A percentile compares a stretch with the other conserved stretches of the same genome.
Evolutionary conservation across 2,888 invertebrate species (phyloP).

Genomic region (Tipula confusa): DNA sequence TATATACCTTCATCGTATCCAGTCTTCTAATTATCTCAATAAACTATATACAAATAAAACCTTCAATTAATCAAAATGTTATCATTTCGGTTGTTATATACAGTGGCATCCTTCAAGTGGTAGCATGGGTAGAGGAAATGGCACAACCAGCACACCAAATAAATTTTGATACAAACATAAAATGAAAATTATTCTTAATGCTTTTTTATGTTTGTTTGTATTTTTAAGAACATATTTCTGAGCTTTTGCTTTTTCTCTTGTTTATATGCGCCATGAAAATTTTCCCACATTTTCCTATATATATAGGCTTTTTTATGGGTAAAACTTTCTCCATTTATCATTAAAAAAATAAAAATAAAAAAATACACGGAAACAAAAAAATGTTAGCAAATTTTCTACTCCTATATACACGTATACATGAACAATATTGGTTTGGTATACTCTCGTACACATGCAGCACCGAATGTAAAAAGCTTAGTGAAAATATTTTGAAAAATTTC

Average conservation of each 20-base stretch:
- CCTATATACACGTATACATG: background rate
- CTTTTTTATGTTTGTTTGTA: background rate
- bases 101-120: background rate
- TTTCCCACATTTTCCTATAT: background rate
- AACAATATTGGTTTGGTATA: too few species aligned
- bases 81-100: background rate
- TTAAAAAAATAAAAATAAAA: too few species aligned
- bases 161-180: background rate
- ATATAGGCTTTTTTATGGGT: background rate
- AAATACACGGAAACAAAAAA: background rate
- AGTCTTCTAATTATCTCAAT: constrained; percentile 20
- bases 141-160: background rate
- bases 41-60: constrained; percentile 13
- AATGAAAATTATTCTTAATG: background rate
- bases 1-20: background rate
- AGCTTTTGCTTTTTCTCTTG: background rate
- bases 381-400: background rate
- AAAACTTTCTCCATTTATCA: constrained; percentile 12
- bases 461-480: background rate
- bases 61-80: constrained; percentile 9
- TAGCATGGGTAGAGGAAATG: background rate
- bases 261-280: background rate
- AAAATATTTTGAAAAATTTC: background rate
- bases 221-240: background rate
- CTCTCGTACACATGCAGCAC: background rate